Evolutionary conservation across 1,140 invertebrate genomes (phyloP).

Genomic region (Brachionus angularis): DNA sequence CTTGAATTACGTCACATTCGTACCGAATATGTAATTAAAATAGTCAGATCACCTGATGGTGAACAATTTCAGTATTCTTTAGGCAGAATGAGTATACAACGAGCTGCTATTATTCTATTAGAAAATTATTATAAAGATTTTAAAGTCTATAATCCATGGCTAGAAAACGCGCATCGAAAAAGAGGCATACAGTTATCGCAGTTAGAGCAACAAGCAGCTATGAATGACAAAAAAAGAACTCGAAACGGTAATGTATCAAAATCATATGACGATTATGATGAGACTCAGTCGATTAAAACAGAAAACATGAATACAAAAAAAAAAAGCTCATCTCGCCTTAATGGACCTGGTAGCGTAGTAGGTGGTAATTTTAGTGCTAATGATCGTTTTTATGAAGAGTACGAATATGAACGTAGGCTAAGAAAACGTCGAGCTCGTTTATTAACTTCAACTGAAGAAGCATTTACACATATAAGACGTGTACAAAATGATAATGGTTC

Average conservation of each 20-base stretch:
- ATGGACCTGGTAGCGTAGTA: background rate
- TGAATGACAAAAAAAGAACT: constrained; percentile 27
- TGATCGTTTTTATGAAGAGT: constrained; percentile 85
- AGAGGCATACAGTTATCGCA: constrained; percentile 6
- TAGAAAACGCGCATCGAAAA: constrained; percentile 54
- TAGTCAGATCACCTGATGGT: constrained; percentile 88
- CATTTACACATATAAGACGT: constrained; percentile 85
- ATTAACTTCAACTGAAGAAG: constrained; percentile 89
- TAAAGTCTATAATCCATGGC: constrained; percentile 89
- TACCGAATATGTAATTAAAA: constrained; percentile 80
- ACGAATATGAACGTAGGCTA: constrained; percentile 88
- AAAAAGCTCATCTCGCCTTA: background rate
- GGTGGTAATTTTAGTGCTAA: constrained; percentile 42
- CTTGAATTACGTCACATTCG: constrained; percentile 85
- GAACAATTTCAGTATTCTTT: constrained; percentile 69
- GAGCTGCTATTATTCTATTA: constrained; percentile 85
- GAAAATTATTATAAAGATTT: constrained; percentile 94
- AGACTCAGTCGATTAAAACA: constrained; percentile 24
- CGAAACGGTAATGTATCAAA: background rate
- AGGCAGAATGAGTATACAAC: constrained; percentile 86
- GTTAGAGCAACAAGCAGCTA: background rate
- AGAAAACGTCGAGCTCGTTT: constrained; percentile 81
- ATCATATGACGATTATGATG: constrained; percentile 6
- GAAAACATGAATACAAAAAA: constrained; percentile 22
- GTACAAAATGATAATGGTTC: background rate